A percentile compares a stretch with the other conserved stretches of the same genome.
phyloP scores from a whole-genome alignment of 2,113 vertebrate genomes.

The Camelus bactrianus region DNA sequence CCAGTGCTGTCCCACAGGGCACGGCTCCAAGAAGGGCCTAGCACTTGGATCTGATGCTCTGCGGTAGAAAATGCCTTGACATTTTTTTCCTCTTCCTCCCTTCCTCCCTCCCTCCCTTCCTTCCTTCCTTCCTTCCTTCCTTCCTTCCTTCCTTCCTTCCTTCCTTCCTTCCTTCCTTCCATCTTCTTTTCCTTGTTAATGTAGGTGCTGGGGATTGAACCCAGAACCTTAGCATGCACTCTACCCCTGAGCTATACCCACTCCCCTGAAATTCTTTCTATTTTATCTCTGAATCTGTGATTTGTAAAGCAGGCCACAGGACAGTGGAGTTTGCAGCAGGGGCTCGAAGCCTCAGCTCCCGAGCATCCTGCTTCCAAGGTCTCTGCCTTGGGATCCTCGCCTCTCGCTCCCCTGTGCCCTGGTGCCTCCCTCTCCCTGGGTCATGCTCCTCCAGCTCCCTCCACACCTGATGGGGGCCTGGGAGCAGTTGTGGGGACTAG shows the following conservation, averaged over 20 bases:
- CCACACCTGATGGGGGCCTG: not conserved
- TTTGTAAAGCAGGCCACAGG: not conserved
- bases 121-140: no score
- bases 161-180: no score
- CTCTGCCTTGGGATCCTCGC: not conserved
- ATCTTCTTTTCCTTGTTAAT: no score
- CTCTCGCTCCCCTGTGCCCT: not conserved
- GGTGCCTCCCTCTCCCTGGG: not conserved
- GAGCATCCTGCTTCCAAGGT: no score
- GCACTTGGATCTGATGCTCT: not conserved
- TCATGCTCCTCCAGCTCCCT: not conserved
- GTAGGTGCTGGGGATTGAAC: no score
- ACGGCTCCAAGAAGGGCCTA: not conserved
- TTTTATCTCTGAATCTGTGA: not conserved
- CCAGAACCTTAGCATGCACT: no score
- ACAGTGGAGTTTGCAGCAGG: not conserved
- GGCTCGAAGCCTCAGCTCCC: not conserved
- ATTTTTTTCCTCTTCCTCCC: no score
- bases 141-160: no score
- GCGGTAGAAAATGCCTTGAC: not conserved
- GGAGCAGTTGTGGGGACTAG: fast-evolving
- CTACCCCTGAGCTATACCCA: no score
- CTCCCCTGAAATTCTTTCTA: not conserved
- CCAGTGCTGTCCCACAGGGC: no score
- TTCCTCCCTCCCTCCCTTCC: no score